These are phyloP conservation scores for Echinarachnius parma DNA, from an alignment of 53 echinoderm and acorn worm genomes.

Conservation along the genomic window DNA sequence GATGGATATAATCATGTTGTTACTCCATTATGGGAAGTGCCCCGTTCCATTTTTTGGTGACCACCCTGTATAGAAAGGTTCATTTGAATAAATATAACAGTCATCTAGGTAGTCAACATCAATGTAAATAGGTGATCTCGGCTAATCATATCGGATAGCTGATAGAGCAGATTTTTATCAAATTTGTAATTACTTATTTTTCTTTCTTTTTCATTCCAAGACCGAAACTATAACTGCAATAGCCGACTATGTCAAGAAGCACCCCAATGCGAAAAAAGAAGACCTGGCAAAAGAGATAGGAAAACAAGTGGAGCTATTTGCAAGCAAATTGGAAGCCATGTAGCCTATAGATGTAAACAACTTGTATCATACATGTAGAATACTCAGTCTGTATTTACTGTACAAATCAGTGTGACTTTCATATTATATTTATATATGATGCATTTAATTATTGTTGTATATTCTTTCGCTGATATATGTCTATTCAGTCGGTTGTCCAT, in stretches of 20 bases:
- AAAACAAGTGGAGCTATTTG: constrained; percentile 65
- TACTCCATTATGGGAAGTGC: no score
- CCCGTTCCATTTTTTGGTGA: no score
- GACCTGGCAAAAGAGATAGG: constrained; percentile 60
- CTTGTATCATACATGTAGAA: no score
- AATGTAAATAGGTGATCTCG: no score
- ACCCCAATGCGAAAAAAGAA: constrained; percentile 67
- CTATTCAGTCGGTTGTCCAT: no score
- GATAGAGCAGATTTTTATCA: neutral
- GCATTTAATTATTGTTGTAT: no score
- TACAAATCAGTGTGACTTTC: no score
- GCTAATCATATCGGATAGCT: neutral
- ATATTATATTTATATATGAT: no score
- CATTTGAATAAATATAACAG: neutral
- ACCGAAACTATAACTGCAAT: constrained; percentile 60
- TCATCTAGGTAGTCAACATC: neutral
- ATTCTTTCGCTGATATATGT: no score
- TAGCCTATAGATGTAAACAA: no score
- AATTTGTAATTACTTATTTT: neutral
- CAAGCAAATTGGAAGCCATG: constrained; percentile 64
- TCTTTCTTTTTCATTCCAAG: constrained; percentile 8
- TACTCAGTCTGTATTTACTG: no score
- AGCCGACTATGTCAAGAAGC: constrained; percentile 68
- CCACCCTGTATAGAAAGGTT: neutral
- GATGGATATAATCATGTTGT: no score